Conservation (phyloP, 2,113 vertebrate species). For the Dicaeum eximium region DNA sequence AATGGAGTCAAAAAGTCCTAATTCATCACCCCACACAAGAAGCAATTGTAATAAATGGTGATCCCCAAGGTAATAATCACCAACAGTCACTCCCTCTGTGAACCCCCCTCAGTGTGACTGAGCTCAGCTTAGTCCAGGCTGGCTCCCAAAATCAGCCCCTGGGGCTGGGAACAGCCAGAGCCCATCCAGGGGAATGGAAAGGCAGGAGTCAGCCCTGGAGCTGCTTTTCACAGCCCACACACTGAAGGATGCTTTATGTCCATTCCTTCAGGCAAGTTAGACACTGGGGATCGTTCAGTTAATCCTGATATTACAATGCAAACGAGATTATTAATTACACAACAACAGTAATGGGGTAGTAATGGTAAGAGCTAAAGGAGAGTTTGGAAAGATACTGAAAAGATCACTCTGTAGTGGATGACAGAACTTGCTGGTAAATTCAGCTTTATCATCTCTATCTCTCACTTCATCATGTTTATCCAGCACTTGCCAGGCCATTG, state of each 20-base stretch:
- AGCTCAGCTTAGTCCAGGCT: background rate
- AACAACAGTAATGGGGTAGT: background rate
- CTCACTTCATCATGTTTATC: background rate
- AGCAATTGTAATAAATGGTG: no score
- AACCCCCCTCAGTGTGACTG: background rate
- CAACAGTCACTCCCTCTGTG: fast-evolving
- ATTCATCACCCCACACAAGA: no score
- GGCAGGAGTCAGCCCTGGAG: no score
- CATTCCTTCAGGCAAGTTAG: background rate
- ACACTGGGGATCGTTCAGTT: background rate
- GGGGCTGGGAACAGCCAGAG: background rate
- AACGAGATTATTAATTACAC: background rate
- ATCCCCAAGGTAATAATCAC: no score
- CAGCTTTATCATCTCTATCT: background rate
- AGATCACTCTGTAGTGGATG: background rate
- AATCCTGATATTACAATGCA: background rate
- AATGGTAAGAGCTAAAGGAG: background rate
- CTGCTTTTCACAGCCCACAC: background rate
- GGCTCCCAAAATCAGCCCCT: background rate
- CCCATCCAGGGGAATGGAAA: background rate
- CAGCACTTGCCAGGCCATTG: background rate
- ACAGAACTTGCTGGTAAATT: background rate
- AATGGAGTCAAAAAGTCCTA: no score
- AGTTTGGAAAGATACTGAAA: background rate
- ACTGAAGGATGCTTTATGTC: background rate